A percentile compares a stretch with the other conserved stretches of the same genome.
Evolutionary conservation across 1,140 invertebrate species (phyloP).

Genomic region (Apis cerana): DNA sequence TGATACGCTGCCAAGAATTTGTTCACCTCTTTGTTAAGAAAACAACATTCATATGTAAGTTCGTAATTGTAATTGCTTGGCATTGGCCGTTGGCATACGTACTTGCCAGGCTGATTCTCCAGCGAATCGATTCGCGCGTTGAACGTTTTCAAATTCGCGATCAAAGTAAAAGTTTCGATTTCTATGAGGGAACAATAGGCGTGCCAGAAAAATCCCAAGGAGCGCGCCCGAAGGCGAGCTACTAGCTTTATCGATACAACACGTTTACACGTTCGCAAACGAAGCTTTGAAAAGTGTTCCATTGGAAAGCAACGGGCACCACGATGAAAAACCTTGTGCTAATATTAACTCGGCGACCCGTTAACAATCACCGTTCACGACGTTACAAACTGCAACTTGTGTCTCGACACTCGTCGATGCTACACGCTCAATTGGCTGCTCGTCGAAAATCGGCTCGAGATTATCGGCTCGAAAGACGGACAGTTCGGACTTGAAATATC

Average conservation of each 20-base stretch:
- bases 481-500: conserved; percentile 24
- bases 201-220: neutral
- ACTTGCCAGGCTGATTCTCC: neutral
- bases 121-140: conserved; percentile 26
- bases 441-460: conserved; percentile 22
- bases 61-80: conserved; percentile 52
- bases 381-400: conserved; percentile 13
- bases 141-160: conserved; percentile 20
- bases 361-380: conserved; percentile 42
- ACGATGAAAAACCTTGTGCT: conserved; percentile 38
- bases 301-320: neutral
- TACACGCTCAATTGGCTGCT: neutral
- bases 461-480: conserved; percentile 7
- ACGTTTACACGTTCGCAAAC: neutral
- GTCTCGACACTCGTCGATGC: conserved; percentile 12
- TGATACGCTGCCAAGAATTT: conserved; percentile 19
- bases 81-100: conserved; percentile 13
- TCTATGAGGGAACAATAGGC: neutral
- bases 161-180: conserved; percentile 31
- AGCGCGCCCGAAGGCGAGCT: neutral
- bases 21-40: conserved; percentile 6
- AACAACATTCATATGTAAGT: conserved; percentile 31
- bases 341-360: conserved; percentile 49
- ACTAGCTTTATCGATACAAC: neutral
- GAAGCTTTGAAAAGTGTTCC: neutral